Percentiles rank a stretch among this genome's conserved stretches.
Conservation (phyloP, 2,797 vertebrate genomes). For the Lates japonicus region DNA sequence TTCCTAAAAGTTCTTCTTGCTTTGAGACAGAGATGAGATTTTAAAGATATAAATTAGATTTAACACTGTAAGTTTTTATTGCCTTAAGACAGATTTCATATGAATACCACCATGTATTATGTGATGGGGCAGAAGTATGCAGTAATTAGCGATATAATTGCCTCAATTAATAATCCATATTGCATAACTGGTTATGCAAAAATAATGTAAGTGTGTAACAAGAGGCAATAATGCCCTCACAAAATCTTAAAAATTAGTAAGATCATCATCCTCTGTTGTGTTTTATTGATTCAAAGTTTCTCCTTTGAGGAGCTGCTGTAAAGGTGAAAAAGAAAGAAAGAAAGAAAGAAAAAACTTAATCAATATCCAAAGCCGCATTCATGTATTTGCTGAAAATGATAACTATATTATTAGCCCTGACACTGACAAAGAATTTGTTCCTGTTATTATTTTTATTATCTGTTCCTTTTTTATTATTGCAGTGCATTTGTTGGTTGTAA, state of each 20-base stretch:
- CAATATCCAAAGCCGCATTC: not conserved
- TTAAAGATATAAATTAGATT: not conserved
- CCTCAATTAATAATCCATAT: not conserved
- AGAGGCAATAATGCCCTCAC: not conserved
- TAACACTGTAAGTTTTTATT: not conserved
- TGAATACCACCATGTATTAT: not conserved
- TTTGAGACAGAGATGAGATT: not conserved
- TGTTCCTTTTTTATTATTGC: not conserved
- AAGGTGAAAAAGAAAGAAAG: no score
- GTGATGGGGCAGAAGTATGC: not conserved
- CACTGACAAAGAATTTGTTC: not conserved
- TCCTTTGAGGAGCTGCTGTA: no score
- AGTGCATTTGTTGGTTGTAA: not conserved
- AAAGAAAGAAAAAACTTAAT: not conserved
- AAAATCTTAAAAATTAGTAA: not conserved
- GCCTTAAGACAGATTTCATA: not conserved
- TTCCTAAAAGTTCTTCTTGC: not conserved
- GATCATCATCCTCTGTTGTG: no score
- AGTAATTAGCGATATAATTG: not conserved
- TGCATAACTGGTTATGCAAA: not conserved
- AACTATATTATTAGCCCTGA: not conserved
- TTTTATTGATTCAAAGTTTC: no score
- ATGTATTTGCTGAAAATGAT: not conserved
- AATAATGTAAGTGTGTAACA: not conserved
- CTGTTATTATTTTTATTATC: not conserved